phyloP scores from a whole-genome alignment of 2,797 vertebrate genomes.

The Rousettus madagascariensis region DNA sequence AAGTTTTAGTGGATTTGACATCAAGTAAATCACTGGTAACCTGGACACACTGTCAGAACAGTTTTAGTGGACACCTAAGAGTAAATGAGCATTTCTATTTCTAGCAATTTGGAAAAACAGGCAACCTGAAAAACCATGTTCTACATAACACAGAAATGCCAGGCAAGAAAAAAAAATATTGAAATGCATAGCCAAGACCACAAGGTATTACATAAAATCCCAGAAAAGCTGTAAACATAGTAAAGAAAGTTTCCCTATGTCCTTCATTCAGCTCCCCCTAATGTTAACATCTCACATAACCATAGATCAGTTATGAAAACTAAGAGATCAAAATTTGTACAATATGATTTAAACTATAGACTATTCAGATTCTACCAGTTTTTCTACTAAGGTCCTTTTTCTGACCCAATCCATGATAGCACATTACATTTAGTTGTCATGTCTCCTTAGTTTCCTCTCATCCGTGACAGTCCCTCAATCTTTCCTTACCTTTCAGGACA shows the following conservation, averaged over 20 bases:
- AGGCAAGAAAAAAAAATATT: not conserved
- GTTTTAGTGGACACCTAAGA: not conserved
- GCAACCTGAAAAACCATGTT: not conserved
- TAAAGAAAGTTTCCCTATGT: not conserved
- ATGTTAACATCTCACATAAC: not conserved
- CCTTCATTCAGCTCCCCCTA: not conserved
- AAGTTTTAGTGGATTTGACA: not conserved
- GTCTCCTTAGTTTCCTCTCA: not conserved
- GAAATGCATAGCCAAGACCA: not conserved
- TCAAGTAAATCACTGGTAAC: not conserved
- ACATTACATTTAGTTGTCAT: not conserved
- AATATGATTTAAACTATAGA: not conserved
- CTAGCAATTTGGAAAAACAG: not conserved
- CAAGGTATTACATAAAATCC: not conserved
- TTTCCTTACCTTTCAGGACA: not conserved
- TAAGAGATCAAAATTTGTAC: not conserved
- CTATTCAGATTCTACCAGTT: not conserved
- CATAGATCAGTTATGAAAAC: not conserved
- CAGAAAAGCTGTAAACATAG: not conserved
- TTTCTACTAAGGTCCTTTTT: not conserved
- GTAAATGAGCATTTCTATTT: not conserved
- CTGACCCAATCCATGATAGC: not conserved
- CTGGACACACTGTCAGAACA: not conserved
- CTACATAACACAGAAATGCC: not conserved
- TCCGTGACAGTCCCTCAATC: not conserved